Evolutionary conservation across 1,140 invertebrate species (phyloP).

Genomic region (Camponotus vicinus): DNA sequence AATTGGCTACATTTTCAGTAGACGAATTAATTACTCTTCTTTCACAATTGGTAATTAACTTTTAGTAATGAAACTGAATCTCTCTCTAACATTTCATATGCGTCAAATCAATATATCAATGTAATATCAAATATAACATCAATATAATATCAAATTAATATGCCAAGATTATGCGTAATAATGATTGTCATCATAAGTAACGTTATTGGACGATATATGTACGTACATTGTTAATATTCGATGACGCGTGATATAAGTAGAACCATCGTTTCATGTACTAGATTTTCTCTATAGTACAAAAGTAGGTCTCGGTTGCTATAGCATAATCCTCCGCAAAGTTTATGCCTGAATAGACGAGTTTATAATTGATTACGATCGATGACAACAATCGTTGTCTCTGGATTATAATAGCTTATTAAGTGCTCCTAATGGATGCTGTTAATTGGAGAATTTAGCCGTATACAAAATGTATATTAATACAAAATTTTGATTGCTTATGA

Average conservation of each 20-base stretch:
- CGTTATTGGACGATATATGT: background rate
- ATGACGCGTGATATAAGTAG: slow-evolving; percentile 9
- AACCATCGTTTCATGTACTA: slow-evolving; percentile 22
- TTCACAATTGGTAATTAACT: background rate
- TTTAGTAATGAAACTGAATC: background rate
- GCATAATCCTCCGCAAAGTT: slow-evolving; percentile 38
- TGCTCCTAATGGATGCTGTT: slow-evolving; percentile 22
- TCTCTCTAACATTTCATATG: background rate
- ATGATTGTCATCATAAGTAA: background rate
- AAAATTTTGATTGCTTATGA: background rate
- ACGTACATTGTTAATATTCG: background rate
- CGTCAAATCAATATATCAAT: background rate
- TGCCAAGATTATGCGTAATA: background rate
- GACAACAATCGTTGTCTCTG: slow-evolving; percentile 47
- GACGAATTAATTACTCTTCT: background rate
- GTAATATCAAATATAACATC: no score
- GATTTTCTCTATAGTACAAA: slow-evolving; percentile 20
- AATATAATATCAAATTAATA: background rate
- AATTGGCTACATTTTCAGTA: background rate
- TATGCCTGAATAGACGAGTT: slow-evolving; percentile 49
- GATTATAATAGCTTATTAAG: slow-evolving; percentile 39
- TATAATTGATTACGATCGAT: slow-evolving; percentile 50
- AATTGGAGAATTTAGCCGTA: slow-evolving; percentile 28
- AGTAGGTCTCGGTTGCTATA: slow-evolving; percentile 31
- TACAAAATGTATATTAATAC: background rate